These are phyloP conservation scores for Sciaenops ocellatus DNA, from an alignment of 2,797 vertebrate species.

Conservation along the genomic window DNA sequence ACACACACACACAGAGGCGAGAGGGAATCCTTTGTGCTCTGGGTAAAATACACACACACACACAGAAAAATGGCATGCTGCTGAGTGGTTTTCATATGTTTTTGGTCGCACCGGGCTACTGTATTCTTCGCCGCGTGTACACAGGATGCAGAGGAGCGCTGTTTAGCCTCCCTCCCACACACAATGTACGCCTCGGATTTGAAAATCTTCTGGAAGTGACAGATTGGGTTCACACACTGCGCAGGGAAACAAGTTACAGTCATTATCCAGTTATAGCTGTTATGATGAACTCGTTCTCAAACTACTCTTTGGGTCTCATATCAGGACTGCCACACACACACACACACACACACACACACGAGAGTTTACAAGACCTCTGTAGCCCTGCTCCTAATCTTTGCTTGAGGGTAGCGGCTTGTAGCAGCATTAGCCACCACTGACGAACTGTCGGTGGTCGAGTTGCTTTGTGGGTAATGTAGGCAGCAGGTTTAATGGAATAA, in stretches of 20 bases:
- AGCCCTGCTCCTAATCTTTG: not conserved
- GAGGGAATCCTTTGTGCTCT: slow-evolving; percentile 33
- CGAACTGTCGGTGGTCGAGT: fast-evolving
- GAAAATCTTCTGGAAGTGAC: slow-evolving; percentile 76
- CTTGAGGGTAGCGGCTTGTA: not conserved
- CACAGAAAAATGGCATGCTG: not conserved
- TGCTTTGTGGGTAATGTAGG: not conserved
- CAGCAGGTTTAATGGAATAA: no score
- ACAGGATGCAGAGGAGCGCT: slow-evolving; percentile 38
- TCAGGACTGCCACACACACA: slow-evolving; percentile 21
- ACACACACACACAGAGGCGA: slow-evolving; percentile 12
- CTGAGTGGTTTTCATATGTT: not conserved
- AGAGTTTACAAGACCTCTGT: slow-evolving; percentile 2
- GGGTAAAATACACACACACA: slow-evolving; percentile 7
- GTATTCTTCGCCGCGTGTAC: slow-evolving; percentile 15
- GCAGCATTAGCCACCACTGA: not conserved
- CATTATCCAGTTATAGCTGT: slow-evolving; percentile 71
- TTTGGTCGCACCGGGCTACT: slow-evolving; percentile 20
- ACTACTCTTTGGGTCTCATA: slow-evolving; percentile 57
- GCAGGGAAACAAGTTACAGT: slow-evolving; percentile 71
- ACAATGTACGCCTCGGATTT: slow-evolving; percentile 54
- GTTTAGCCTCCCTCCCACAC: slow-evolving; percentile 67
- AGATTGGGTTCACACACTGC: slow-evolving; percentile 80
- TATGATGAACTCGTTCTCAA: slow-evolving; percentile 53
- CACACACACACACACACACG: slow-evolving; percentile 1